Base-by-base conservation (phyloP, 2,888 invertebrate species). In the Drosophila birchii region DNA sequence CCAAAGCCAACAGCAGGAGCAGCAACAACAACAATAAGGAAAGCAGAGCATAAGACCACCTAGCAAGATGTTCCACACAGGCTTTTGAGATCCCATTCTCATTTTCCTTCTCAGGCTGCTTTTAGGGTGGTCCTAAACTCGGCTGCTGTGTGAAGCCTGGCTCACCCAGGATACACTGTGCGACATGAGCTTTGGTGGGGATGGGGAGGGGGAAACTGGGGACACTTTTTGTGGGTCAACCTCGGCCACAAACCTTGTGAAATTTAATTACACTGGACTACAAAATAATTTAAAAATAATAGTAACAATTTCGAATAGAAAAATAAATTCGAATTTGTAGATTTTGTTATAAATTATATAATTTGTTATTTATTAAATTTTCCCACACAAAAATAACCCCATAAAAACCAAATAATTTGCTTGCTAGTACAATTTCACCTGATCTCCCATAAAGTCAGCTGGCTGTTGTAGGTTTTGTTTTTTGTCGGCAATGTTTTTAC, bases 111-210 rank as follows among this genome's bases (percentile, higher is more conserved):
- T 38, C 75, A 70, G 80, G 85, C 82, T 80, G 62, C 79, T 67
- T 85, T 81, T 82, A 78, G 89, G 89, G 89, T 89, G 89, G 90
- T 90, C 89, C 74, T 39, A 39, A 61, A 55, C 51, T 62, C 73
- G 64, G 70, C 71, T 78, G 78, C 84, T 86, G 86, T 54, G 54
- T 23, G n/a, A 38, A 54, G n/a, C 76, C 76, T 80, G 62, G 73
- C 79, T 59, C 55, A 63, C 53, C 45, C 61, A 58, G 45, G 51
- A 9, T 74, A 73, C 82, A 83, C 82, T 86, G 58, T 53, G 71
- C 85, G 59, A 84, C 84, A 78, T 45, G 73, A 75, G 64, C 45
- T 32, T 47, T 0, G 44, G 18, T 18, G 41, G 11, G 18, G 12
- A 12, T 1, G n/a, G 6, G 11, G n/a, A n/a, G 39, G 47, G 8